A percentile compares a stretch with the other conserved stretches of the same genome.
phyloP scores from a whole-genome alignment of 2,113 vertebrate genomes.

The Poicephalus gulielmi region DNA sequence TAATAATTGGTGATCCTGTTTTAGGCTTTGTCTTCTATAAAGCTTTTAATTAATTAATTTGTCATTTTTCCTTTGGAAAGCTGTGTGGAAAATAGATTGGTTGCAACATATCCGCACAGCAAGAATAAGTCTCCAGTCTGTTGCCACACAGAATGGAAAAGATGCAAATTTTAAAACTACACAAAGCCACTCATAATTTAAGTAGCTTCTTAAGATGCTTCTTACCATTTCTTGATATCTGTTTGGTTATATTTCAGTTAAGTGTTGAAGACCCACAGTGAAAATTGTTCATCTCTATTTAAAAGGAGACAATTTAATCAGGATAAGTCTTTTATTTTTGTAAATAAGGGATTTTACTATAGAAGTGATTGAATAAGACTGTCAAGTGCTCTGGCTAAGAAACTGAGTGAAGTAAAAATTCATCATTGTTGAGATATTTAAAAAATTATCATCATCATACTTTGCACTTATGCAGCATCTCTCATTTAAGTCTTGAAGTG shows the following conservation, averaged over 20 bases:
- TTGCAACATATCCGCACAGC: background rate
- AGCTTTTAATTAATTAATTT: background rate
- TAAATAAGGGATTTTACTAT: background rate
- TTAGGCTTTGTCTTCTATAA: background rate
- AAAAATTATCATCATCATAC: background rate
- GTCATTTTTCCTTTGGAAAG: background rate
- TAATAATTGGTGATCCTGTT: background rate
- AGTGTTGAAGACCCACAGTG: background rate
- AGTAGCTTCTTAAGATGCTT: conserved; percentile 1
- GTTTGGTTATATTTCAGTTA: background rate
- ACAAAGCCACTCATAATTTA: background rate
- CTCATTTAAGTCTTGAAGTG: background rate
- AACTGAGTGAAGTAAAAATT: background rate
- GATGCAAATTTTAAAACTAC: background rate
- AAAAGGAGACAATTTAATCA: background rate
- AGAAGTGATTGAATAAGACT: background rate
- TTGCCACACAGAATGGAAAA: background rate
- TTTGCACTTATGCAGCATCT: background rate
- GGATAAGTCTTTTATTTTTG: background rate
- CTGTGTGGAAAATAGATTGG: background rate
- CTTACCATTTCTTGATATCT: background rate
- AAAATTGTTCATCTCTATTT: background rate
- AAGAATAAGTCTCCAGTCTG: background rate
- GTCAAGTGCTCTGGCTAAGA: background rate
- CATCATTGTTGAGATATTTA: background rate